Percentiles rank a stretch among this genome's conserved stretches.
phyloP scores from a whole-genome alignment of 2,797 vertebrate genomes.

The Lacerta viridis region DNA sequence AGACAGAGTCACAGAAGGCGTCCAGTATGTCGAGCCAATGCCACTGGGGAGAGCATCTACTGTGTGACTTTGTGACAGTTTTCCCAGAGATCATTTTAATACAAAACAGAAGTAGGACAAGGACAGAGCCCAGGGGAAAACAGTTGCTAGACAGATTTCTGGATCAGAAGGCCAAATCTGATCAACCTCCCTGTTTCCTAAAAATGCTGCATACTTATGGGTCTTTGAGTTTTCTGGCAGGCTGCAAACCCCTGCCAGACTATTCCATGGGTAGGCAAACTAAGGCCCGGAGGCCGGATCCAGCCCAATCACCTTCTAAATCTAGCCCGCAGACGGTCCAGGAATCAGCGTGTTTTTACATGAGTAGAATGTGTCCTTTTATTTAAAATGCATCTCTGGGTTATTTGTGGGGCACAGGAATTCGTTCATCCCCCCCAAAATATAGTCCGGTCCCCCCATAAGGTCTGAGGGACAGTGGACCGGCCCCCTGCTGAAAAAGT shows the following conservation, averaged over 20 bases:
- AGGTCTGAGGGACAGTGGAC: too few species aligned
- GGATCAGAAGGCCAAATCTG: not conserved
- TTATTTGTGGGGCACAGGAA: too few species aligned
- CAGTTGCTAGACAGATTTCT: not conserved
- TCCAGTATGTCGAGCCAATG: not conserved
- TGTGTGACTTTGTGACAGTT: not conserved
- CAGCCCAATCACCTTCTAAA: too few species aligned
- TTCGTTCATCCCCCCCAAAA: not conserved
- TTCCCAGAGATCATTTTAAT: not conserved
- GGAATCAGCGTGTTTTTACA: too few species aligned
- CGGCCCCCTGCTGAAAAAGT: too few species aligned
- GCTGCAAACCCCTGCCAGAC: too few species aligned
- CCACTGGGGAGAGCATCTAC: conserved; percentile 15
- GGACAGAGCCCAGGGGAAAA: conserved; percentile 8
- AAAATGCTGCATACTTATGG: not conserved
- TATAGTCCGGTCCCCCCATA: too few species aligned
- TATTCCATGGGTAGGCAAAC: not conserved
- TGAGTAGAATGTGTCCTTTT: too few species aligned
- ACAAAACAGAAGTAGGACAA: conserved; percentile 23
- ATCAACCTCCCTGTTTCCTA: not conserved
- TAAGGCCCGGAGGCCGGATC: too few species aligned
- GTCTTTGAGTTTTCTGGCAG: not conserved
- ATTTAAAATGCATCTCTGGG: too few species aligned
- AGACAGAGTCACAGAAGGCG: not conserved
- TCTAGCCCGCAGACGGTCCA: accelerated